Conservation (phyloP, 2,888 invertebrate species). For the Ommatoiulus sabulosus region DNA sequence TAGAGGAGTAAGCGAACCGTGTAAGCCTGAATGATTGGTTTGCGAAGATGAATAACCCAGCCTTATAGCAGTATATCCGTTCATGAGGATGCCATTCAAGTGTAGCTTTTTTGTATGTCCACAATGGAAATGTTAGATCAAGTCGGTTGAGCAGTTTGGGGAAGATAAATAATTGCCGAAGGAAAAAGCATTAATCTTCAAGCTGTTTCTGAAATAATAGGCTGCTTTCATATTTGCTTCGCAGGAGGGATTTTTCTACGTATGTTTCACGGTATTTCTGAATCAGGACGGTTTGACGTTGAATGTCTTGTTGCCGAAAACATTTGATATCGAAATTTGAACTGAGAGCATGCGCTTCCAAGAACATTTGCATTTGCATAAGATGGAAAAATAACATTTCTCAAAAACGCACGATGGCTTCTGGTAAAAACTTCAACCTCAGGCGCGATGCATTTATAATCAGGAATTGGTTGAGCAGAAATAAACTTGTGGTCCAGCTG, state of each 20-base stretch:
- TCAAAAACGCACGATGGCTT: background rate
- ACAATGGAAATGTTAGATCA: background rate
- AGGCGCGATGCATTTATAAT: too few species aligned
- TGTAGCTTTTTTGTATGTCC: background rate
- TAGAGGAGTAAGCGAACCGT: too few species aligned
- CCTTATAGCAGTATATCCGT: background rate
- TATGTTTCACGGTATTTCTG: background rate
- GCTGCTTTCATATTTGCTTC: conserved; percentile 13
- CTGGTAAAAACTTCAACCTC: too few species aligned
- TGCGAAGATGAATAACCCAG: background rate
- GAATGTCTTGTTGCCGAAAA: background rate
- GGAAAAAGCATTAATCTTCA: background rate
- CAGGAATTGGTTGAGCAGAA: too few species aligned
- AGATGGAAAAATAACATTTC: background rate
- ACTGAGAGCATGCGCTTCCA: background rate
- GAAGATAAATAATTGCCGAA: conserved; percentile 19
- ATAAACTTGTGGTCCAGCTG: too few species aligned
- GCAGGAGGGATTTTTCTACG: background rate
- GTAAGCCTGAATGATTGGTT: background rate
- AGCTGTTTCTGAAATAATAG: background rate
- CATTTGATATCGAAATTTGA: background rate
- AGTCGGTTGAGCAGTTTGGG: background rate
- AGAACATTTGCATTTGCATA: background rate
- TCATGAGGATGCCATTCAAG: background rate
- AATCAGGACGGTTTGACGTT: background rate